phyloP scores from a whole-genome alignment of 2,888 invertebrate species.

The Drosophila cracens region DNA sequence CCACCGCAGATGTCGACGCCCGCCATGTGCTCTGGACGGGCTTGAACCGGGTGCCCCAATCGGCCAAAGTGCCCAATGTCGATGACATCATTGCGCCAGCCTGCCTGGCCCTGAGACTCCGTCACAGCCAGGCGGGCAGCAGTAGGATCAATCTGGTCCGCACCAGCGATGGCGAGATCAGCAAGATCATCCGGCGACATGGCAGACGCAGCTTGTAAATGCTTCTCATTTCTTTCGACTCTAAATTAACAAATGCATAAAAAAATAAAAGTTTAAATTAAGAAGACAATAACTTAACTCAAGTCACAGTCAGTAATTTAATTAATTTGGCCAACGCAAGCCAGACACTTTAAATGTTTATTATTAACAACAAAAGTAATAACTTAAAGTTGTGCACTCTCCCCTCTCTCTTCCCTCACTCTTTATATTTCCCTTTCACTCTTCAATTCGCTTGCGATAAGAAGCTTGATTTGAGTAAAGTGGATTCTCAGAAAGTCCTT shows the following conservation, averaged over 20 bases:
- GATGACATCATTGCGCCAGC: conserved; percentile 65
- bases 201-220: conserved; percentile 2
- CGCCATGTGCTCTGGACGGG: conserved; percentile 73
- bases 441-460: neutral
- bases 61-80: conserved; percentile 73
- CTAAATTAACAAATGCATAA: neutral
- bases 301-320: neutral
- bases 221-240: neutral
- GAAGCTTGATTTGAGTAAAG: neutral
- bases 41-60: conserved; percentile 47
- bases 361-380: neutral
- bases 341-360: neutral
- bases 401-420: neutral
- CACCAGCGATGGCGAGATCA: conserved; percentile 36
- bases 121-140: conserved; percentile 37
- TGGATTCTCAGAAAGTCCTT: neutral
- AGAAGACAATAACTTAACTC: neutral
- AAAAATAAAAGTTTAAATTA: neutral
- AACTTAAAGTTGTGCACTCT: neutral
- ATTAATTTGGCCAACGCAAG: neutral
- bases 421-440: neutral
- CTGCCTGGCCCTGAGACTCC: conserved; percentile 46
- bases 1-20: conserved; percentile 33
- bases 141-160: conserved; percentile 38
- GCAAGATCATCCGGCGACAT: conserved; percentile 33